Base-by-base conservation (phyloP, 2,797 vertebrate species). In the Sus cebifrons region DNA sequence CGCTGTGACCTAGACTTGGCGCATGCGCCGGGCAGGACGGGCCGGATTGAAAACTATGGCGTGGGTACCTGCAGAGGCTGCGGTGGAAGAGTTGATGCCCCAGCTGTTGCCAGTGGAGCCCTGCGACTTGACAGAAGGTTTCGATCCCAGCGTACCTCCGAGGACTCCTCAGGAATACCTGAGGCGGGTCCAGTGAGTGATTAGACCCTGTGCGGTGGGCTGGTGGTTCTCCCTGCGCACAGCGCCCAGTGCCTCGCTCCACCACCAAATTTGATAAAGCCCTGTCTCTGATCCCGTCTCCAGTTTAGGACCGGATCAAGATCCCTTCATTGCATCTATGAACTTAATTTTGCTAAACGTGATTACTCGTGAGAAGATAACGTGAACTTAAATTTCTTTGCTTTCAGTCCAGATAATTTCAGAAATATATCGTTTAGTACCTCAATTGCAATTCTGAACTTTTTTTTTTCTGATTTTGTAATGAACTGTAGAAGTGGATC, bases 91-190 rank as follows among this genome's bases (percentile, higher is more conserved):
- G 56, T 96, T 99, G 79, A 99, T 99, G 99, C 99, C 99, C 68
- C 99, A 99, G 97, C 98, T 99, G 27, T 97, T 99, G 93, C 99
- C 99, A 0, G 98, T 99, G 71, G 99, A 99, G 0, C 98, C 98
- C 23, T 99, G 97, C 86, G 99, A 98, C 73, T 71, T 97, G n/a
- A 29, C 97, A 9, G 98, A 98, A 64, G 98, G 99, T 3, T 98
- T 98, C 96, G 98, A 99, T 89, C 98, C 99, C 20, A 99, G 98
- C 0, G 99, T 99, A 64, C 99, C 99, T 0, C 99, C 99, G 0
- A 99, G 99, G 97, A 99, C 99, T 65, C 99, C 99, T 4, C 99
- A 99, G 87, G 99, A 99, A 88, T 99, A 99, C 71, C 98, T 99
- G 54, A 98, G 99, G 98, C 99, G 99, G 89, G 99, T 99, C 92